phyloP scores from a whole-genome alignment of 2,888 invertebrate species.

The Hirtodrosophila confusa region DNA sequence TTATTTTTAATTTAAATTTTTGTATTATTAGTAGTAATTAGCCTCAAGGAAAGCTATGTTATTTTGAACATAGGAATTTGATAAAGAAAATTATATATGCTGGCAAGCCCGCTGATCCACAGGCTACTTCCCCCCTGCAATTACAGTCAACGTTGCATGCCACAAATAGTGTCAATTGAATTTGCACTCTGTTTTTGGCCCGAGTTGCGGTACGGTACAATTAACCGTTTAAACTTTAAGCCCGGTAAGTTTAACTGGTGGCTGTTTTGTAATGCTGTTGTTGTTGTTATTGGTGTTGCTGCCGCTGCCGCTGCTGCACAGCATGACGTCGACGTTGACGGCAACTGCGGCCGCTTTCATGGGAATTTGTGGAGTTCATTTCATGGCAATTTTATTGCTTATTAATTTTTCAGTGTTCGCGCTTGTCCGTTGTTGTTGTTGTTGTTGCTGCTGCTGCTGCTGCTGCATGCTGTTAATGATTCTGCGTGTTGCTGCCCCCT shows the following conservation, averaged over 20 bases:
- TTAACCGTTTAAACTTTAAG: conserved; percentile 67
- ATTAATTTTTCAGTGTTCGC: conserved; percentile 81
- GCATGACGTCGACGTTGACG: conserved; percentile 41
- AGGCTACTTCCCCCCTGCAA: conserved; percentile 8
- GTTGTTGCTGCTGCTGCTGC: conserved; percentile 29
- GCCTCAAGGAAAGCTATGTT: too few species aligned
- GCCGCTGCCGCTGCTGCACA: conserved; percentile 28
- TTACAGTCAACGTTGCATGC: conserved; percentile 38
- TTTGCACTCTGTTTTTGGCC: conserved; percentile 58
- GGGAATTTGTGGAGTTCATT: conserved; percentile 83
- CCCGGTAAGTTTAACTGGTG: conserved; percentile 55
- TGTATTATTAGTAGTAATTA: too few species aligned
- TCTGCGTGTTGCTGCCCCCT: conserved; percentile 50
- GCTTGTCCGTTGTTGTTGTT: conserved; percentile 55
- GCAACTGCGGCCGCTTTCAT: conserved; percentile 76
- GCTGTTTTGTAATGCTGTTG: conserved; percentile 16
- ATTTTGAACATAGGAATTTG: background rate
- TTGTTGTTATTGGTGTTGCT: conserved; percentile 26
- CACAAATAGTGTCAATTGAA: conserved; percentile 74
- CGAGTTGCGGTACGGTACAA: conserved; percentile 46
- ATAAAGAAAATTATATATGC: background rate
- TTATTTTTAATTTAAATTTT: too few species aligned
- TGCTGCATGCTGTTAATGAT: conserved; percentile 72
- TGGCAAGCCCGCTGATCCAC: conserved; percentile 22
- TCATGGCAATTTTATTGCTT: conserved; percentile 84